Evolutionary conservation across 2,888 invertebrate genomes (phyloP).

Genomic region (Andrena chrysosceles): DNA sequence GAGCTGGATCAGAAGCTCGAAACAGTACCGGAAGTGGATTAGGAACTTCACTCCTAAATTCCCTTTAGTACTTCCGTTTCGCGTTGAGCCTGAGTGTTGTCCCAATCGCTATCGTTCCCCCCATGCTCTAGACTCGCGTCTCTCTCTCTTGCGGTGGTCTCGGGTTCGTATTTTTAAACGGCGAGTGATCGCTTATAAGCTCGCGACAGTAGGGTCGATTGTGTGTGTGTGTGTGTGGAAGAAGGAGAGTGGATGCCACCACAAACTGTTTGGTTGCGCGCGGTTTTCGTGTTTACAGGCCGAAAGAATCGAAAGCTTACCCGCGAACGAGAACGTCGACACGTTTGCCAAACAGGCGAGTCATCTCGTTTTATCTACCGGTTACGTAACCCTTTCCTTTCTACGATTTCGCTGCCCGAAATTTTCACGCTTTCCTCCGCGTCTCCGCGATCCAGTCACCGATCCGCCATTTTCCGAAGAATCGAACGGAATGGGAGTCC

Average conservation of each 20-base stretch:
- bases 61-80: slow-evolving; percentile 4
- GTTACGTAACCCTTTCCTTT: slow-evolving; percentile 17
- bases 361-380: slow-evolving; percentile 17
- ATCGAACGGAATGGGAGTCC: too few relatives aligned
- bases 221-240: background rate
- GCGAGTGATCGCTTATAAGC: slow-evolving; percentile 8
- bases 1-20: background rate
- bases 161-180: slow-evolving; percentile 27
- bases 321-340: background rate
- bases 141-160: background rate
- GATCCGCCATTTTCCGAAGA: too few relatives aligned
- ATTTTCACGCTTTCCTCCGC: slow-evolving; percentile 1
- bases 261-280: background rate
- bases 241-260: background rate
- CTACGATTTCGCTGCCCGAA: background rate
- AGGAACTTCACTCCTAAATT: background rate
- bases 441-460: background rate
- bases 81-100: background rate
- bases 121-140: background rate
- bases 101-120: slow-evolving; percentile 18
- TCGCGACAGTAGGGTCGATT: slow-evolving; percentile 8
- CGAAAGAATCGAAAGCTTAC: background rate
- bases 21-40: background rate
- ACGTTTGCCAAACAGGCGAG: slow-evolving; percentile 16
- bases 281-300: slow-evolving; percentile 6